These are phyloP conservation scores for Hybognathus amarus DNA, from an alignment of 2,797 vertebrate species.

Conservation along the genomic window DNA sequence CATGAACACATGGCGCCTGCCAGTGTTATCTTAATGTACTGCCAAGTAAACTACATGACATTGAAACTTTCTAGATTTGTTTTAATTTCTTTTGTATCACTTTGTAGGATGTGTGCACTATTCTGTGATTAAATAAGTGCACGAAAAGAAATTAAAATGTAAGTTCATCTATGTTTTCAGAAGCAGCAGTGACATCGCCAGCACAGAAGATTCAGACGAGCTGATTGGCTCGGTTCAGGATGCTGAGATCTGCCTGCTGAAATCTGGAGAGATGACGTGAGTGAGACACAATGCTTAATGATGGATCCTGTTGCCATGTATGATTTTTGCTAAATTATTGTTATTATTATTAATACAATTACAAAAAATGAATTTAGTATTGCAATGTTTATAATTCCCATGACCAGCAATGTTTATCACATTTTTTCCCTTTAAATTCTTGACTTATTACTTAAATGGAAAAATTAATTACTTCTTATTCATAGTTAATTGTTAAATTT, in stretches of 20 bases:
- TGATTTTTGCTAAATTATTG: neutral
- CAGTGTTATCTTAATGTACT: conserved; percentile 4
- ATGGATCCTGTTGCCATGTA: neutral
- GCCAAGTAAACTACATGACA: conserved; percentile 1
- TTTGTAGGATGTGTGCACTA: neutral
- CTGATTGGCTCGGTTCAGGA: conserved; percentile 82
- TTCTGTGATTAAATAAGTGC: neutral
- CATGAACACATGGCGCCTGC: conserved; percentile 2
- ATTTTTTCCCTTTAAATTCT: neutral
- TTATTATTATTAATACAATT: neutral
- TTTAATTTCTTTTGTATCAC: neutral
- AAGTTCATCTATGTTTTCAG: conserved; percentile 46
- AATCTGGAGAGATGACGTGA: conserved; percentile 93
- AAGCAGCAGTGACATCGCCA: conserved; percentile 69
- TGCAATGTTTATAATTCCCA: neutral
- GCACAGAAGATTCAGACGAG: conserved; percentile 84
- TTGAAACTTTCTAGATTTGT: neutral
- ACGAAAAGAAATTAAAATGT: neutral
- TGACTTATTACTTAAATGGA: neutral
- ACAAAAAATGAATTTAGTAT: neutral
- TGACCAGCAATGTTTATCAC: neutral
- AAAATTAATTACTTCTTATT: neutral
- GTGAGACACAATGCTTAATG: conserved; percentile 57
- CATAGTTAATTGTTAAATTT: neutral
- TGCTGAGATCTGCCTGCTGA: conserved; percentile 91